phyloP scores from a whole-genome alignment of 2,113 vertebrate species.

The Gadus macrocephalus region DNA sequence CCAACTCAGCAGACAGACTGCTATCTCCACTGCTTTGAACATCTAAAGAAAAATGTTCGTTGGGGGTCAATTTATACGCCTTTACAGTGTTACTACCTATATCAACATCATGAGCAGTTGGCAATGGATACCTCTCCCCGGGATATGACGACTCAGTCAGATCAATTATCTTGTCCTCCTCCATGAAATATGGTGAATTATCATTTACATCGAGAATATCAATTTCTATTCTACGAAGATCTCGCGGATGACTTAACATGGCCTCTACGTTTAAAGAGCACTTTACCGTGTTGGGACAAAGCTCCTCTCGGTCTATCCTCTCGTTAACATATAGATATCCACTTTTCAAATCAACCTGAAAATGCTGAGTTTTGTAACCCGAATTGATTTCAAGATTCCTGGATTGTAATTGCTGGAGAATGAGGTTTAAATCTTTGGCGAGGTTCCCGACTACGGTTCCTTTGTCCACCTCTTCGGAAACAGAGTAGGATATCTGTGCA shows the following conservation, averaged over 20 bases:
- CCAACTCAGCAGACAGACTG: background rate
- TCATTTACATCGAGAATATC: conserved; percentile 65
- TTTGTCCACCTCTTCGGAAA: conserved; percentile 46
- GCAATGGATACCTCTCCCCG: conserved; percentile 34
- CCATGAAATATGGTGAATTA: conserved; percentile 52
- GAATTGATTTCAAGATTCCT: conserved; percentile 47
- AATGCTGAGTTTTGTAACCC: conserved; percentile 54
- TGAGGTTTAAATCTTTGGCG: conserved; percentile 54
- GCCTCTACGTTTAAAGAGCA: conserved; percentile 68
- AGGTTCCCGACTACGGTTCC: conserved; percentile 52
- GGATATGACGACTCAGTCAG: conserved; percentile 29
- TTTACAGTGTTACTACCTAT: conserved; percentile 27
- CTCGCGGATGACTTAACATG: conserved; percentile 62
- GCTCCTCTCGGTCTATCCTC: conserved; percentile 66
- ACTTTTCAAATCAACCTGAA: conserved; percentile 63
- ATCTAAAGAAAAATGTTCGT: conserved; percentile 34
- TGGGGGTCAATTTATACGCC: conserved; percentile 25
- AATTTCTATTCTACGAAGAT: conserved; percentile 50
- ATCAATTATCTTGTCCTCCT: conserved; percentile 8
- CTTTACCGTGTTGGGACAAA: conserved; percentile 57
- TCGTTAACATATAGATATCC: conserved; percentile 65
- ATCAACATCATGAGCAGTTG: conserved; percentile 38
- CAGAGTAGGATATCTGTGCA: conserved; percentile 31
- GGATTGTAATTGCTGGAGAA: conserved; percentile 36
- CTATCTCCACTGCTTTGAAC: conserved; percentile 27